Evolutionary conservation across 2,113 vertebrate genomes (phyloP).

Genomic region (Psettodes erumei): DNA sequence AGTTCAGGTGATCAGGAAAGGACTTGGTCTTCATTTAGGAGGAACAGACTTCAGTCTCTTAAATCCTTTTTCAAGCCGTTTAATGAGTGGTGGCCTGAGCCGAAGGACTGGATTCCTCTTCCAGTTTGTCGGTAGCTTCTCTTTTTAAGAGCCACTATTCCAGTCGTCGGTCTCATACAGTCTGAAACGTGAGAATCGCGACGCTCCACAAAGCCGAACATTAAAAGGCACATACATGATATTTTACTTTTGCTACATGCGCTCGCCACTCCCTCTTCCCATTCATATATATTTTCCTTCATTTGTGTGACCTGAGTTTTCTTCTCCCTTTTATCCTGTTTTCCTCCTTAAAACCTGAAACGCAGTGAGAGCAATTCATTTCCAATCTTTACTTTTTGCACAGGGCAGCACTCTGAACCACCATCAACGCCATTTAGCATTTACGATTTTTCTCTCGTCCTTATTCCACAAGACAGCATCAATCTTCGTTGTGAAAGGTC

Average conservation of each 20-base stretch:
- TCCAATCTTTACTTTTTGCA: no score
- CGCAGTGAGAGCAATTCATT: constrained; percentile 22
- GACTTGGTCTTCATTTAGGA: constrained; percentile 42
- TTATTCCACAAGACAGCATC: no score
- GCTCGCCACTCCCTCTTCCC: constrained; percentile 24
- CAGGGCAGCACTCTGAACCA: rapidly evolving
- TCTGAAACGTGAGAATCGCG: constrained; percentile 2
- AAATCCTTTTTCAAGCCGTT: constrained; percentile 44
- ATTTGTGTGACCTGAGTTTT: constrained; percentile 71
- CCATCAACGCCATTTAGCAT: background rate
- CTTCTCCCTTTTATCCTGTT: constrained; percentile 52
- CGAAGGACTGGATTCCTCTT: constrained; percentile 10
- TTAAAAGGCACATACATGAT: constrained; percentile 72
- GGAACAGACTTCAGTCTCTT: constrained; percentile 19
- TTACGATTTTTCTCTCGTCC: no score
- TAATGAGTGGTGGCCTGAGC: constrained; percentile 47
- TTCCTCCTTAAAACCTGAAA: constrained; percentile 38
- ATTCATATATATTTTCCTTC: background rate
- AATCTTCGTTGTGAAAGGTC: no score
- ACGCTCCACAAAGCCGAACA: constrained; percentile 16
- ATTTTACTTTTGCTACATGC: constrained; percentile 54
- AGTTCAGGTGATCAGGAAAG: constrained; percentile 27
- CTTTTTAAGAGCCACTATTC: constrained; percentile 41
- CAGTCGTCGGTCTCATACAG: constrained; percentile 45
- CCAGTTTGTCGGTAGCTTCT: constrained; percentile 23